phyloP scores from a whole-genome alignment of 1,140 invertebrate species.

The Bombus turneri region DNA sequence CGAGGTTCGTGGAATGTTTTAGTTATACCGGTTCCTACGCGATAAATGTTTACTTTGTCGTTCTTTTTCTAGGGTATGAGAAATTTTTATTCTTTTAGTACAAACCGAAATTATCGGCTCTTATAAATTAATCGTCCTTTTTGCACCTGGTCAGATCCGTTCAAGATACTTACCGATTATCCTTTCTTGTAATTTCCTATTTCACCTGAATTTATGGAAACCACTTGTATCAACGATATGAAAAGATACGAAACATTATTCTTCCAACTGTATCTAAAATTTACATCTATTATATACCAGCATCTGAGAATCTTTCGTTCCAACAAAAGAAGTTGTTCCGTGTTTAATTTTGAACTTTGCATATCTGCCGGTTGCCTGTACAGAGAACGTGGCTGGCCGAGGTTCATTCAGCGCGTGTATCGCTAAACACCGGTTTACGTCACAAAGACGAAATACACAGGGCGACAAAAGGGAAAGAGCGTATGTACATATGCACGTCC shows the following conservation, averaged over 20 bases:
- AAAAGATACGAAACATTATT: not conserved
- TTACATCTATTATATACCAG: no score
- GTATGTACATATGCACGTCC: not conserved
- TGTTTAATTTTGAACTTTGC: slow-evolving; percentile 12
- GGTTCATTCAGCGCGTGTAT: not conserved
- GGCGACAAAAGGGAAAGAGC: slow-evolving; percentile 1
- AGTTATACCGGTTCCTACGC: no score
- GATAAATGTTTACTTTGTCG: no score
- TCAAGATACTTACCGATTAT: not conserved
- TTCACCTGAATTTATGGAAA: no score
- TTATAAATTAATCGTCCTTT: not conserved
- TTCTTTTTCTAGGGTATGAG: no score
- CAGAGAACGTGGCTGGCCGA: not conserved
- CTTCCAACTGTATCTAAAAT: no score
- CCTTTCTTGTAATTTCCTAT: no score
- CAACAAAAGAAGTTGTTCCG: not conserved
- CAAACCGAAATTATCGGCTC: not conserved
- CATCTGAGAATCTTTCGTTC: not conserved
- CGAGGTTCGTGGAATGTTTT: not conserved
- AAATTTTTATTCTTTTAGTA: not conserved
- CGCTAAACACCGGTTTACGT: not conserved
- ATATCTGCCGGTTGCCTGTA: not conserved
- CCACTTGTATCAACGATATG: not conserved
- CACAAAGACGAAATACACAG: not conserved
- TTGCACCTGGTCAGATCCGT: not conserved